Evolutionary conservation across 2,888 invertebrate genomes (phyloP).

Genomic region (Ctena decussata): DNA sequence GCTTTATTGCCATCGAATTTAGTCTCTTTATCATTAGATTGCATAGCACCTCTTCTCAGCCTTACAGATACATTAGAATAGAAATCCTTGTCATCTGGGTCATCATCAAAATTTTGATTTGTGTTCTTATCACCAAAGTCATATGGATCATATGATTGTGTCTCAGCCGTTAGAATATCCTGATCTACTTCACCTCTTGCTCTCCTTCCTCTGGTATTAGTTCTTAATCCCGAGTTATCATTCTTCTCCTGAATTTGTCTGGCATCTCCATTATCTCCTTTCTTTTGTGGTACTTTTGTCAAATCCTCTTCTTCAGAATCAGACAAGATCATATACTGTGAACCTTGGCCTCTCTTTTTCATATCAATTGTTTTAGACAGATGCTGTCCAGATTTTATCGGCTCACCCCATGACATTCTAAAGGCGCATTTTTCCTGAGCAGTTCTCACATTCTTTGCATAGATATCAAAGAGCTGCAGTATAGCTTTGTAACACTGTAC

Average conservation of each 20-base stretch:
- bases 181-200: background rate
- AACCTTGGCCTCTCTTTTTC: conserved; percentile 59
- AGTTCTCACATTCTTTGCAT: conserved; percentile 57
- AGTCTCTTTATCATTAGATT: background rate
- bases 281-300: background rate
- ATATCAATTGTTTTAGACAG: conserved; percentile 65
- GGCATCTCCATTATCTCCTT: background rate
- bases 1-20: background rate
- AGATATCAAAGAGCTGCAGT: conserved; percentile 68
- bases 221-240: background rate
- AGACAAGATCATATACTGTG: conserved; percentile 30
- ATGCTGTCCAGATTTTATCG: conserved; percentile 73
- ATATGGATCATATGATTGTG: background rate
- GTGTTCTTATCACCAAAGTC: conserved; percentile 4
- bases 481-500: conserved; percentile 66
- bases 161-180: background rate
- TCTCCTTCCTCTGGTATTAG: background rate
- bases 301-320: conserved; percentile 33
- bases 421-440: conserved; percentile 50
- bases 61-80: background rate
- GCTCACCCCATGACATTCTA: conserved; percentile 65
- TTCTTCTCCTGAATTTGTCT: background rate
- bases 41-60: background rate
- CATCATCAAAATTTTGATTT: background rate
- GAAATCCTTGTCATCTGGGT: conserved; percentile 12